Conservation (phyloP, 1,140 invertebrate species). For the Drosophila baimaii region DNA sequence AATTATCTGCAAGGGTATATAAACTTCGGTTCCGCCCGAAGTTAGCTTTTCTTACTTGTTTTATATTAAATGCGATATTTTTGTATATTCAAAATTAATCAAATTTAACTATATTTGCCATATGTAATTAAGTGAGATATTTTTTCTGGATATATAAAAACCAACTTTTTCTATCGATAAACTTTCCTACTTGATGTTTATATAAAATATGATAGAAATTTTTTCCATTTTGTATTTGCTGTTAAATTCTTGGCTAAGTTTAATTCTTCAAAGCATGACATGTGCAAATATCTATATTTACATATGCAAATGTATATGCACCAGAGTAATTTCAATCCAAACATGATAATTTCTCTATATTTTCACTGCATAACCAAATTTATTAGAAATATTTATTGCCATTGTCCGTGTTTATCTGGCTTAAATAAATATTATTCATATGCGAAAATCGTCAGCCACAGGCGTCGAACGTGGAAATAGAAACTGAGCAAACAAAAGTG, state of each 20-base stretch:
- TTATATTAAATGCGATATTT: no score
- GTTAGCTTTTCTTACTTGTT: no score
- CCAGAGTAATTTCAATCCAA: neutral
- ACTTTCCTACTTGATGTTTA: no score
- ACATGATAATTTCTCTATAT: neutral
- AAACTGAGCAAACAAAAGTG: slow-evolving; percentile 53
- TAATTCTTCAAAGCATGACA: neutral
- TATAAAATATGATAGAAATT: neutral
- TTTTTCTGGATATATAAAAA: no score
- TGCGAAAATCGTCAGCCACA: slow-evolving; percentile 18
- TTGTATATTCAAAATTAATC: no score
- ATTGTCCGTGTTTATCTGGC: neutral
- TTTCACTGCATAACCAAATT: neutral
- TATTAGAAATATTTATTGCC: slow-evolving; percentile 11
- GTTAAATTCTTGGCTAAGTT: neutral
- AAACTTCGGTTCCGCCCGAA: no score
- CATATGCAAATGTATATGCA: no score
- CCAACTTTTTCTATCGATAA: no score
- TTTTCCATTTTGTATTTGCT: neutral
- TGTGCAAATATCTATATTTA: neutral
- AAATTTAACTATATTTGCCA: no score
- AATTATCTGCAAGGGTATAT: no score
- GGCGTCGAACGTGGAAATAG: slow-evolving; percentile 17
- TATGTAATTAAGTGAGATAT: no score
- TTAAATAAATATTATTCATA: slow-evolving; percentile 34